phyloP scores from a whole-genome alignment of 2,113 vertebrate genomes.

The Mellivora capensis region DNA sequence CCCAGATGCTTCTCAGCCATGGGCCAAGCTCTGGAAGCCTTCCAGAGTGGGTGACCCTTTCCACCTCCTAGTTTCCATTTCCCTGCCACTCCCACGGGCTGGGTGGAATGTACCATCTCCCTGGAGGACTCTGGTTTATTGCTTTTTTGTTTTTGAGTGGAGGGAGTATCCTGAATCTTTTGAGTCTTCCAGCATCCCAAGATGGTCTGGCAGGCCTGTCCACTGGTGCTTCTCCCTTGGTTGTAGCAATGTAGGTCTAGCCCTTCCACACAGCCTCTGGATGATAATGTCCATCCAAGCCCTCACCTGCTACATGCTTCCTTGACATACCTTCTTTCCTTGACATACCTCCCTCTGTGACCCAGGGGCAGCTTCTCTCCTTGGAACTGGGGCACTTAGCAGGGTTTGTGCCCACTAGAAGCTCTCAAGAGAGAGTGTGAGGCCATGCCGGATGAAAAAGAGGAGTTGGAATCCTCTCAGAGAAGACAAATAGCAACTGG shows the following conservation, averaged over 20 bases:
- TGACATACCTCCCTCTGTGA: background rate
- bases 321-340: background rate
- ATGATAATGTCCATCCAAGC: fast-evolving
- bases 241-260: too few relatives aligned
- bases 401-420: background rate
- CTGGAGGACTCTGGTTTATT: background rate
- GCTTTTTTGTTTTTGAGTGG: background rate
- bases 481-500: background rate
- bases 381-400: background rate
- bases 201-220: background rate
- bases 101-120: background rate
- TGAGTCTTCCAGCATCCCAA: background rate
- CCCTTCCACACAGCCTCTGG: background rate
- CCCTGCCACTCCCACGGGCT: slow-evolving; percentile 18
- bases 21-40: background rate
- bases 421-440: background rate
- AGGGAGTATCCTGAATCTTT: background rate
- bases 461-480: background rate
- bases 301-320: background rate
- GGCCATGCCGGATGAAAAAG: background rate
- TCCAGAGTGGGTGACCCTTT: background rate
- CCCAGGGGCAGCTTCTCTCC: background rate
- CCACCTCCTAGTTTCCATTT: background rate
- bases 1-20: background rate
- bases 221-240: background rate